These are phyloP conservation scores for Cyrtorhinus lividipennis DNA, from an alignment of 1,140 invertebrate genomes.

Conservation along the genomic window DNA sequence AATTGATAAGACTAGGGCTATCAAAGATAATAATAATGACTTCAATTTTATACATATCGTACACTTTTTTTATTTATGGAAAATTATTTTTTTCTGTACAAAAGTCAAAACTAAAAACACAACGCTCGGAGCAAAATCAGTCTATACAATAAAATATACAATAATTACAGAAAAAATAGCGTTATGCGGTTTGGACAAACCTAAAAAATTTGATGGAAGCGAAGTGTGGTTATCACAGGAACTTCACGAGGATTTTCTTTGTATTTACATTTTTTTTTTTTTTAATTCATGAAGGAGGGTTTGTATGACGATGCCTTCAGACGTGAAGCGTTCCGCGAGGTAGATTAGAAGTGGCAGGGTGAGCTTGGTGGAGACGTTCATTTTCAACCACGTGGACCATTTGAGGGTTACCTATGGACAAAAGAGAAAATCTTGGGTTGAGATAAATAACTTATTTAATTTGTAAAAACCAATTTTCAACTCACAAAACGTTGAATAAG, in stretches of 20 bases:
- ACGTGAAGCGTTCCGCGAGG: conserved; percentile 15
- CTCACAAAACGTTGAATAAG: no score
- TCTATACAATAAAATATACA: conserved; percentile 14
- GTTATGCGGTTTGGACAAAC: conserved; percentile 1
- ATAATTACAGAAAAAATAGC: neutral
- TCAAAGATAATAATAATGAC: neutral
- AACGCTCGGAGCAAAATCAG: conserved; percentile 8
- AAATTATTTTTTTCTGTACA: neutral
- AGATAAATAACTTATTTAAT: no score
- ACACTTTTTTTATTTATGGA: no score
- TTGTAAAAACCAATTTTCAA: no score
- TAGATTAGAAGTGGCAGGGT: neutral
- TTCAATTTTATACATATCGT: neutral
- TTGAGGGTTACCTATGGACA: neutral
- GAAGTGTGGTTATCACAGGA: conserved; percentile 19
- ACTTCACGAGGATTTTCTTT: conserved; percentile 7
- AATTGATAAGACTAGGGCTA: neutral
- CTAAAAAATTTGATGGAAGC: conserved; percentile 12
- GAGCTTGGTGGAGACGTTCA: neutral
- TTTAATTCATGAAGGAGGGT: neutral
- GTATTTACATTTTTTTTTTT: neutral
- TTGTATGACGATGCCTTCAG: conserved; percentile 1
- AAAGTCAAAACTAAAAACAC: neutral
- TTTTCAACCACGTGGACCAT: neutral
- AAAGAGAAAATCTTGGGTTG: neutral